Conservation (phyloP, 2,888 invertebrate genomes). For the Julus scandinavius region DNA sequence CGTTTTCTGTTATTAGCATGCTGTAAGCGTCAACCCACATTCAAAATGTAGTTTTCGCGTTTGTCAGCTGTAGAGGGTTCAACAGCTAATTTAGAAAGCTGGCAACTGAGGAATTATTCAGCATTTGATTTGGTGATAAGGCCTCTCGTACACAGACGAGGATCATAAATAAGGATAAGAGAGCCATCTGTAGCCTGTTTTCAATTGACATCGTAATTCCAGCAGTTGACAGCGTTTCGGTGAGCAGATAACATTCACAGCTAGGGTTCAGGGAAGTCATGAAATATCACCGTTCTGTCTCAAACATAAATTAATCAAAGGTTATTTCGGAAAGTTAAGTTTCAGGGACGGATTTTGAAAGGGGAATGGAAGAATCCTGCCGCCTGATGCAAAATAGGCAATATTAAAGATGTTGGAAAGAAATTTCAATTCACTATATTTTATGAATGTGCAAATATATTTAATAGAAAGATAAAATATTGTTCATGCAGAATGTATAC, state of each 20-base stretch:
- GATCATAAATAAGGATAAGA: neutral
- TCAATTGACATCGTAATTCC: slow-evolving; percentile 33
- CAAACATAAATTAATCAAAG: no score
- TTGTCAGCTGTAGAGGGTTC: neutral
- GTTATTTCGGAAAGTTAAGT: no score
- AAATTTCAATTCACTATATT: no score
- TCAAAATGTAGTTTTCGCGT: neutral
- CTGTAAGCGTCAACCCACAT: neutral
- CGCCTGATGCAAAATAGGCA: no score
- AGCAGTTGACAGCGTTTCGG: neutral
- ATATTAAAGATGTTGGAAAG: no score
- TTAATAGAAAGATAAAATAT: no score
- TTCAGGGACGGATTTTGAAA: no score
- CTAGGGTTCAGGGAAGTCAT: no score
- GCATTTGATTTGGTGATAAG: neutral
- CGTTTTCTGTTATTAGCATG: neutral
- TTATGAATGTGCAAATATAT: no score
- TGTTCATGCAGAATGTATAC: no score
- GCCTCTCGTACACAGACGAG: neutral
- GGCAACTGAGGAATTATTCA: neutral
- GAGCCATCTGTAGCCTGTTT: neutral
- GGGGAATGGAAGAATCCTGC: no score
- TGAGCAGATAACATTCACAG: neutral
- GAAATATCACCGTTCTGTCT: no score
- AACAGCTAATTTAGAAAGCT: neutral